Percentiles rank a stretch among this genome's conserved stretches.
These are phyloP conservation scores for Pyrgus malvae DNA, from an alignment of 2,888 invertebrate species.

Conservation along the genomic window DNA sequence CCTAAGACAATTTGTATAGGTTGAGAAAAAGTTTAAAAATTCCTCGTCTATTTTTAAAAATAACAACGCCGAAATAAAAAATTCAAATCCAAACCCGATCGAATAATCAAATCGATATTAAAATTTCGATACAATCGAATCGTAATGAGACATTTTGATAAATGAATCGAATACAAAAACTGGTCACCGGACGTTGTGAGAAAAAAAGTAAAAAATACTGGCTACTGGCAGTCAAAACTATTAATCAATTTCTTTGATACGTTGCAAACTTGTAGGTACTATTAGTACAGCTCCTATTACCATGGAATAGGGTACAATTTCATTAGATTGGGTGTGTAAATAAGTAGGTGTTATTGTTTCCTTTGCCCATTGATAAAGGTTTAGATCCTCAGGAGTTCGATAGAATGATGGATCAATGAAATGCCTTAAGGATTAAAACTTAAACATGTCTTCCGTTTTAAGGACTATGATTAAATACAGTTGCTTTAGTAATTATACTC, in stretches of 20 bases:
- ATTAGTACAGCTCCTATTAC: conserved; percentile 24
- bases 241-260: conserved; percentile 66
- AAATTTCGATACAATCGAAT: conserved; percentile 51
- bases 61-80: conserved; percentile 30
- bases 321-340: not conserved
- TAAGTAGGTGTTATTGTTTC: conserved; percentile 30
- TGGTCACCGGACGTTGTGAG: conserved; percentile 55
- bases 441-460: conserved; percentile 22
- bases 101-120: conserved; percentile 60
- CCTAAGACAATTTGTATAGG: too few species aligned
- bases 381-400: conserved; percentile 34
- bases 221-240: conserved; percentile 67
- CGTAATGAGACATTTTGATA: conserved; percentile 58
- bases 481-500: too few species aligned
- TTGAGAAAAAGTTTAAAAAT: too few species aligned
- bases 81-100: conserved; percentile 42
- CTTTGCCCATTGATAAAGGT: conserved; percentile 38
- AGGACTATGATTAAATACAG: not conserved
- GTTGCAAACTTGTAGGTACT: conserved; percentile 36
- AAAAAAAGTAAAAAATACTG: conserved; percentile 34
- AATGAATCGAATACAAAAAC: conserved; percentile 59
- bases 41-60: conserved; percentile 9
- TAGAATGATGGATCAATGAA: conserved; percentile 39
- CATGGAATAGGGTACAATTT: conserved; percentile 24
- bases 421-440: conserved; percentile 29